A percentile compares a stretch with the other conserved stretches of the same genome.
These are phyloP conservation scores for Euura saliciscinereae DNA, from an alignment of 1,140 invertebrate species.

Conservation along the genomic window DNA sequence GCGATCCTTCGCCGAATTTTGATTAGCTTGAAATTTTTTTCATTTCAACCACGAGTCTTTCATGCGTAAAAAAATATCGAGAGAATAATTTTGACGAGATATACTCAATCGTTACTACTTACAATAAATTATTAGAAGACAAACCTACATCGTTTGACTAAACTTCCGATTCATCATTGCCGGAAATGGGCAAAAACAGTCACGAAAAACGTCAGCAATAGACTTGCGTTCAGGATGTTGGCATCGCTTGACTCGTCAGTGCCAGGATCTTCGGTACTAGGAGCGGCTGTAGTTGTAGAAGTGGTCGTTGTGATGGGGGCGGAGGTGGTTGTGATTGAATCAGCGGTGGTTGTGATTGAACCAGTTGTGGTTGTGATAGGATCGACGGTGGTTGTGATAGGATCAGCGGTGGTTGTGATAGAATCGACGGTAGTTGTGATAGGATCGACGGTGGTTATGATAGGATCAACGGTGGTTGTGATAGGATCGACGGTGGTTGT, in stretches of 20 bases:
- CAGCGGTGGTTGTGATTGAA: slow-evolving; percentile 17
- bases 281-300: too few species aligned
- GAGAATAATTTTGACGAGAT: too few species aligned
- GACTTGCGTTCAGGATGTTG: background rate
- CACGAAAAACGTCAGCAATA: background rate
- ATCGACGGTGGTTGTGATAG: too few species aligned
- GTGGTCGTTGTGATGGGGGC: too few species aligned
- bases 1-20: too few species aligned
- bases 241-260: background rate
- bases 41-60: too few species aligned
- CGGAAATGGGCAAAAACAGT: background rate
- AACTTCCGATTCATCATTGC: background rate
- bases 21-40: too few species aligned
- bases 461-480: background rate
- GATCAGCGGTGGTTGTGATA: background rate
- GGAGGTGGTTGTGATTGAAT: background rate
- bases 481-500: too few species aligned
- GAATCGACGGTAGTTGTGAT: slow-evolving; percentile 18
- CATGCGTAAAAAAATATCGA: too few species aligned
- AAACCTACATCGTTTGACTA: background rate
- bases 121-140: too few species aligned
- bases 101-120: too few species aligned
- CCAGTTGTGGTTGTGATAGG: slow-evolving; percentile 17
- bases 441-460: background rate
- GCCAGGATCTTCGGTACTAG: too few species aligned